phyloP scores from a whole-genome alignment of 2,888 invertebrate genomes.

The Sympetrum striolatum region DNA sequence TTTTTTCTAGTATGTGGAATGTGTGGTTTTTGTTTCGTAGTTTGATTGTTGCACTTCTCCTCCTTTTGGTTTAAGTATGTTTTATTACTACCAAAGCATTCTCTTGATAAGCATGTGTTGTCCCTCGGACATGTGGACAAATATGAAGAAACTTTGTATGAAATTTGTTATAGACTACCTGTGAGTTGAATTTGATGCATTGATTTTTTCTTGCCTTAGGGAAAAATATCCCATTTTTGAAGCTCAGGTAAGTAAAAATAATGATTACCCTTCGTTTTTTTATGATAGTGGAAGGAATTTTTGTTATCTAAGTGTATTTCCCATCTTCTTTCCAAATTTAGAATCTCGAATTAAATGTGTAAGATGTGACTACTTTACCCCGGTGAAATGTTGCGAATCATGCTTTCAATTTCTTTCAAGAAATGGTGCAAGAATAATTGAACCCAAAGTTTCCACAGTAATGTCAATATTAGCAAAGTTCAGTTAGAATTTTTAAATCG shows the following conservation, averaged over 20 bases:
- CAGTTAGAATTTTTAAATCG: not conserved
- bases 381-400: not conserved
- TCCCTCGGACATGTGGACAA: conserved; percentile 47
- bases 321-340: not conserved
- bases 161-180: conserved; percentile 3
- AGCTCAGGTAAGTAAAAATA: conserved; percentile 32
- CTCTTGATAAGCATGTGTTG: conserved; percentile 51
- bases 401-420: conserved; percentile 7
- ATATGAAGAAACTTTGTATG: not conserved
- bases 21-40: conserved; percentile 22
- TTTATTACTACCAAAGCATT: conserved; percentile 17
- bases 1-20: not conserved
- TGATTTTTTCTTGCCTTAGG: conserved; percentile 18
- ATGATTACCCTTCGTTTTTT: not conserved
- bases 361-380: not conserved
- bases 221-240: conserved; percentile 30
- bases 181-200: conserved; percentile 1
- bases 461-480: not conserved
- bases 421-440: not conserved
- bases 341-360: not conserved
- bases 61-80: conserved; percentile 37
- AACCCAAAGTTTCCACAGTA: not conserved
- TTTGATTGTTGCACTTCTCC: conserved; percentile 31
- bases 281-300: not conserved
- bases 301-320: not conserved